Evolutionary conservation across 2,888 invertebrate species (phyloP), one percentile per base, ranked within the genome.

Genomic region (Coenonympha glycerion): DNA sequence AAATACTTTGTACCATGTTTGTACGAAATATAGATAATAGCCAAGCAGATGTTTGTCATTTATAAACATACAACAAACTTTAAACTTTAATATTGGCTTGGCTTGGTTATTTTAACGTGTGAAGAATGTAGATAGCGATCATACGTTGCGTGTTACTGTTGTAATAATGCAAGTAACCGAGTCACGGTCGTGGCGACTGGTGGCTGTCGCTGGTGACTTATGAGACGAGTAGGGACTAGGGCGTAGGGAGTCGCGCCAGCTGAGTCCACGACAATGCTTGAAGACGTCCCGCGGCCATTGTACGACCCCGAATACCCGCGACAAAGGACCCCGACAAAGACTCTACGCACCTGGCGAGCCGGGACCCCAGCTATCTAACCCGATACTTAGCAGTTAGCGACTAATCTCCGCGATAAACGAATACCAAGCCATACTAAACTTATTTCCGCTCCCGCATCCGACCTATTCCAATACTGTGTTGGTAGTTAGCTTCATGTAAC

Each of bases 251-350:
- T 69, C 69, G 69, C 78, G 82, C 80, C 86, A 84, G 86, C 87
- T 85, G 86, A 84, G 73, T 71, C 62, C 61, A 63, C 73, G 73
- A 85, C 84, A 86, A 84, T 79, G 60, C 73, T 65, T 73, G 84
- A 85, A 86, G 87, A 87, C 83, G 85, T 83, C 81, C 79, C 81
- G 82, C 72, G 70, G 76, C 73, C 68, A 78, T 86, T 87, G 84
- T 85, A 68, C 64, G 69, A 53, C 53, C 47, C 52, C 55, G 42
- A 55, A 33, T 22, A 72, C 74, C 71, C 73, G 69, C 60, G 62
- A 66, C 66, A 70, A 69, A 64, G 57, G 63, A 66, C 57, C 61
- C 64, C 67, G 74, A 78, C 81, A 81, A 79, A 72, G 74, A 66
- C 76, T 72, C 62, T 65, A 68, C 72, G 79, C 86, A 87, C 86